Conservation (phyloP, 2,888 invertebrate genomes). For the Drosophila histrio region DNA sequence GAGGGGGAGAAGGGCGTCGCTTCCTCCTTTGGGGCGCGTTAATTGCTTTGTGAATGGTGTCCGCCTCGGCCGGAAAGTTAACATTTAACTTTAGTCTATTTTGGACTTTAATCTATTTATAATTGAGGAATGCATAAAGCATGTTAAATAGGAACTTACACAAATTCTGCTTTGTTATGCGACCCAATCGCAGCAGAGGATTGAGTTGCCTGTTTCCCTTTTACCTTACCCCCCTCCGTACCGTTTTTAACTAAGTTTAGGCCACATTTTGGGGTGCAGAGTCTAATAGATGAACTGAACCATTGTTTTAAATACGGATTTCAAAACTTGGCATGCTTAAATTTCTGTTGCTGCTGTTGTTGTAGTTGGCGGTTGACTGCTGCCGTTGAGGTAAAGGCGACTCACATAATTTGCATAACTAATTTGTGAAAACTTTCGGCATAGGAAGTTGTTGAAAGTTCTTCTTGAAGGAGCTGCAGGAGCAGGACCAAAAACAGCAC, state of each 20-base stretch:
- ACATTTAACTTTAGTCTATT: slow-evolving; percentile 79
- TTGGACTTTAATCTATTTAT: slow-evolving; percentile 78
- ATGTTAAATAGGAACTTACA: slow-evolving; percentile 78
- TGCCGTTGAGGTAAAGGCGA: slow-evolving; percentile 67
- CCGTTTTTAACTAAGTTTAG: slow-evolving; percentile 27
- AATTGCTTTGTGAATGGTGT: slow-evolving; percentile 80
- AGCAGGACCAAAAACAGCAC: slow-evolving; percentile 22
- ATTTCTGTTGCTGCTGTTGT: slow-evolving; percentile 18
- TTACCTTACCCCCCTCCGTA: background rate
- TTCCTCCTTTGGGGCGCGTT: slow-evolving; percentile 67
- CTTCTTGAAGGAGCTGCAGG: slow-evolving; percentile 66
- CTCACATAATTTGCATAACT: slow-evolving; percentile 78
- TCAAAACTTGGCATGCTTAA: slow-evolving; percentile 34
- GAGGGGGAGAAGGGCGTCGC: slow-evolving; percentile 33
- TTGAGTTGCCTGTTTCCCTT: slow-evolving; percentile 25
- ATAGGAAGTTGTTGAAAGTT: slow-evolving; percentile 79
- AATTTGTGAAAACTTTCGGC: slow-evolving; percentile 77
- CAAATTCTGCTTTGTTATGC: slow-evolving; percentile 78
- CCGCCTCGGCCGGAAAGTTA: slow-evolving; percentile 77
- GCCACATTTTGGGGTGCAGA: slow-evolving; percentile 19
- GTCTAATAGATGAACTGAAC: slow-evolving; percentile 37
- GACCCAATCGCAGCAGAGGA: slow-evolving; percentile 66
- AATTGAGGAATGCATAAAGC: slow-evolving; percentile 78
- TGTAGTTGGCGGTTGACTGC: slow-evolving; percentile 56
- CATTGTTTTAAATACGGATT: slow-evolving; percentile 73